Percentiles rank a stretch among this genome's conserved stretches.
These are phyloP conservation scores for Euschistus heros DNA, from an alignment of 1,140 invertebrate species.

Conservation along the genomic window DNA sequence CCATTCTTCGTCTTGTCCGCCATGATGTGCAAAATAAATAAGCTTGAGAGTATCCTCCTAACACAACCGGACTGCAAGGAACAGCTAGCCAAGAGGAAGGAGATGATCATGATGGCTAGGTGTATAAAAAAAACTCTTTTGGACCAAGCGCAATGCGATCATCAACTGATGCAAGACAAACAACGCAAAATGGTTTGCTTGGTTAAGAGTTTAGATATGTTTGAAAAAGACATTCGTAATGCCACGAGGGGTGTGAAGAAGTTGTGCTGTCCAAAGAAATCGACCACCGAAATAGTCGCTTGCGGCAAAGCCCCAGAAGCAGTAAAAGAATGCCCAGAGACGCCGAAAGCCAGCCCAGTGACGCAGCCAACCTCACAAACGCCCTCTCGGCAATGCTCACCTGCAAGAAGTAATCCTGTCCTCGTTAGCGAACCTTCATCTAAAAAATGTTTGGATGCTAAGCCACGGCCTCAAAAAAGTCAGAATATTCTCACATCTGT, in stretches of 20 bases:
- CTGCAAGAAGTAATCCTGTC: no score
- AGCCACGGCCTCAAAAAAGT: no score
- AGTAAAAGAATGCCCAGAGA: no score
- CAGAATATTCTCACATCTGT: no score
- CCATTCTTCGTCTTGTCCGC: not conserved
- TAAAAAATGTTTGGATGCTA: no score
- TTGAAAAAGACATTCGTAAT: not conserved
- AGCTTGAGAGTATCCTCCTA: not conserved
- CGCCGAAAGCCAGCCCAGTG: no score
- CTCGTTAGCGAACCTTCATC: no score
- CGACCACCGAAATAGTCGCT: no score
- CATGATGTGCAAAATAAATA: slow-evolving; percentile 13
- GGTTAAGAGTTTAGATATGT: slow-evolving; percentile 5
- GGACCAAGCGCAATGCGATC: not conserved
- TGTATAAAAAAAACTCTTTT: slow-evolving; percentile 3
- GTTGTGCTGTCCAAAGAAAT: not conserved
- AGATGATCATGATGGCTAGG: not conserved
- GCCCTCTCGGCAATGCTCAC: no score
- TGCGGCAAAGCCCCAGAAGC: no score
- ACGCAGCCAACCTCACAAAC: no score
- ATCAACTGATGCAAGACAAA: not conserved
- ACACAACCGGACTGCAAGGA: not conserved
- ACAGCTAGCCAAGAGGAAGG: not conserved
- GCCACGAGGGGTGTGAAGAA: not conserved
- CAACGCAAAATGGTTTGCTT: not conserved